Evolutionary conservation across 2,888 invertebrate species (phyloP).

Genomic region (Limnephilus rhombicus): DNA sequence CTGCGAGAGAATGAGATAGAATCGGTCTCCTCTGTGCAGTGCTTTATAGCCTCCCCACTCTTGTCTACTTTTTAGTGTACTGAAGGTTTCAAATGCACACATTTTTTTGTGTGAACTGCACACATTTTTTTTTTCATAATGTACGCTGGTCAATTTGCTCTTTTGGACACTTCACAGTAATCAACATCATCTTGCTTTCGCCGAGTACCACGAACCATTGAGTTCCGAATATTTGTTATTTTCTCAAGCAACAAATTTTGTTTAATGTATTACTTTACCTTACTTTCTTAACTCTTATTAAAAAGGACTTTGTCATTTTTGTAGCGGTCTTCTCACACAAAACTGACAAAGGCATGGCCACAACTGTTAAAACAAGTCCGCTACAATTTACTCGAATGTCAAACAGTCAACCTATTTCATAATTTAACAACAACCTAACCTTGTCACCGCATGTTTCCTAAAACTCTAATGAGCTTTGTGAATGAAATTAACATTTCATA

Average conservation of each 20-base stretch:
- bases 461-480: background rate
- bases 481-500: background rate
- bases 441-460: background rate
- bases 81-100: too few relatives aligned
- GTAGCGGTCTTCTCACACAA: background rate
- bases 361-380: background rate
- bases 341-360: background rate
- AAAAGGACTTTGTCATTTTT: background rate
- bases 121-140: background rate
- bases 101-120: too few relatives aligned
- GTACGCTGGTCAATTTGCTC: background rate
- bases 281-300: background rate
- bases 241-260: background rate
- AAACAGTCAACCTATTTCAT: background rate
- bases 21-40: too few relatives aligned
- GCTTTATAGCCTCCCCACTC: too few relatives aligned
- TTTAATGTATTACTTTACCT: background rate
- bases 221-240: background rate
- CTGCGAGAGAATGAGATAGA: too few relatives aligned
- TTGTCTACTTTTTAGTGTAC: too few relatives aligned
- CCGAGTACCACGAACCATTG: background rate
- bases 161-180: background rate
- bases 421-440: background rate
- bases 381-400: background rate
- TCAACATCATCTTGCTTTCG: background rate